Evolutionary conservation across 2,797 vertebrate genomes (phyloP), one percentile per base, ranked within the genome.

Genomic region (Jordanella pulchra): DNA sequence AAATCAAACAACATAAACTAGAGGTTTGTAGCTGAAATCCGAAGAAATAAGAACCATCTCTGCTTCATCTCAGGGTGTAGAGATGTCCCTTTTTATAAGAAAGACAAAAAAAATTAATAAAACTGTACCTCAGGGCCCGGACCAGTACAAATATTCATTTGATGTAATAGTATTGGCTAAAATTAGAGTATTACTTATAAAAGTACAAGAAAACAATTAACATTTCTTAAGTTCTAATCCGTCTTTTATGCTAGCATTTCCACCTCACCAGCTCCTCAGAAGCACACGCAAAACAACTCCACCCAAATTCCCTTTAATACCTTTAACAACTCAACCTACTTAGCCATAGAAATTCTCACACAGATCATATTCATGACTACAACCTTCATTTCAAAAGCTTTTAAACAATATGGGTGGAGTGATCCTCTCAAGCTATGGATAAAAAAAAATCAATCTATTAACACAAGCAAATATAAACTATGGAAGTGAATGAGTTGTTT

Each of bases 271-370:
- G 9, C 6, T 50, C 53, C 23, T 11, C 14, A 21, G 18, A 30
- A 23, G 3, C 54, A 71, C 64, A 51, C 1, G 13, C 2, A 69
- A 13, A 65, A 71, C 63, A 70, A 53, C 85, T 73, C 84, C 84
- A 76, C 78, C 87, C 81, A 85, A 30, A 23, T 3, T 50, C 73
- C 13, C 48, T 73, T 70, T 66, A 44, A 66, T 10, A 27, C 25
- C 39, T 28, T 25, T 28, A 47, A 32, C 18, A 69, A 47, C 21
- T 9, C 0, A 5, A 51, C 67, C 45, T 32, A 44, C n/a, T 71
- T 76, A 84, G 68, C 80, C 75, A 80, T 2, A 30, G 12, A 60
- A 54, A 18, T 44, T 66, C 11, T 6, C 27, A 18, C 15, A 60
- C 17, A 71, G 17, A 3, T 17, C 73, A 39, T 69, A 39, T 67